Evolutionary conservation across 2,113 vertebrate species (phyloP).

Genomic region (Nannobrachium achirus): DNA sequence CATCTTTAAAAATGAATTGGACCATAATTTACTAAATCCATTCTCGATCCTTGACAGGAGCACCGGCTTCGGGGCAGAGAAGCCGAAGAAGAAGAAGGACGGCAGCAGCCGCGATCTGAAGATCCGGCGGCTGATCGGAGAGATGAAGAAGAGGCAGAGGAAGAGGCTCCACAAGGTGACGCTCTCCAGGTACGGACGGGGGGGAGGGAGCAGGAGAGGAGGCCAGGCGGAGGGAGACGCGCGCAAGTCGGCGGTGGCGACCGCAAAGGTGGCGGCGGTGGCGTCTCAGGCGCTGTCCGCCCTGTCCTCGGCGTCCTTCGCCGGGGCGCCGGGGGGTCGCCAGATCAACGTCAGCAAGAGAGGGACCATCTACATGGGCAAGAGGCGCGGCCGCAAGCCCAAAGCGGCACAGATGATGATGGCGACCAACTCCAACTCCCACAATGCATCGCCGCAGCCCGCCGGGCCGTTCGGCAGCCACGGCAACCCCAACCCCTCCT

Average conservation of each 20-base stretch:
- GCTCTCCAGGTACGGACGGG: constrained; percentile 65
- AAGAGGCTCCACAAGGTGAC: constrained; percentile 92
- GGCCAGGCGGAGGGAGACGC: constrained; percentile 43
- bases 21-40: no score
- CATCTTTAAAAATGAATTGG: no score
- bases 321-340: constrained; percentile 88
- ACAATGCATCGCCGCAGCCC: constrained; percentile 62
- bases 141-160: constrained; percentile 96
- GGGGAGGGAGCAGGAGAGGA: constrained; percentile 36
- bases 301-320: constrained; percentile 88
- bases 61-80: constrained; percentile 80
- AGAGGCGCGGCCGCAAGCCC: constrained; percentile 94
- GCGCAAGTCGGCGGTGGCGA: constrained; percentile 80
- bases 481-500: no score
- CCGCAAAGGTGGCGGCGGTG: constrained; percentile 83
- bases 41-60: constrained; percentile 55
- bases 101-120: constrained; percentile 77
- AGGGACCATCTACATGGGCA: constrained; percentile 99
- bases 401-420: constrained; percentile 75
- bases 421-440: constrained; percentile 29
- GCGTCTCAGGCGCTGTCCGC: constrained; percentile 86
- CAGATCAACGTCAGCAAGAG: constrained; percentile 99
- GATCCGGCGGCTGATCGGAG: constrained; percentile 93
- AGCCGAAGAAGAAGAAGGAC: constrained; percentile 72
- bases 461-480: no score